These are phyloP conservation scores for Machimus atricapillus DNA, from an alignment of 2,888 invertebrate genomes.

Conservation along the genomic window DNA sequence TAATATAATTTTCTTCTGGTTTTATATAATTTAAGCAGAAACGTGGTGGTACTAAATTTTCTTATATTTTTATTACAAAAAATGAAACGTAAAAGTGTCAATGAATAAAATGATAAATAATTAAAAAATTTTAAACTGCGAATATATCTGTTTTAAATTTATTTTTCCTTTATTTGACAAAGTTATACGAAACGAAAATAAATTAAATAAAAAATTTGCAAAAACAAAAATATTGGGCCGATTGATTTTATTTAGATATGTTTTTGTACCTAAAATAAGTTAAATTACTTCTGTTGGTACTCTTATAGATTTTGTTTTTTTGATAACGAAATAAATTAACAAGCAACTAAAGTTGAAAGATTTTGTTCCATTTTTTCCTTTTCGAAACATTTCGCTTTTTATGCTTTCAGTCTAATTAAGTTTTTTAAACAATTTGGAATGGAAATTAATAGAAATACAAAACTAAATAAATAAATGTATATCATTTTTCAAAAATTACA, in stretches of 20 bases:
- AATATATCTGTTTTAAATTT: not conserved
- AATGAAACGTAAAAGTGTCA: not conserved
- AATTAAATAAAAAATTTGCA: conserved; percentile 26
- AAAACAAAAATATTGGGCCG: conserved; percentile 47
- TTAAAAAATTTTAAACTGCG: not conserved
- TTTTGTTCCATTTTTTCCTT: conserved; percentile 12
- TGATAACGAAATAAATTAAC: conserved; percentile 8
- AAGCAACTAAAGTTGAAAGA: conserved; percentile 8
- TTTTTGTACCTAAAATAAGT: not conserved
- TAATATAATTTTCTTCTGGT: not conserved
- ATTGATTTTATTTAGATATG: conserved; percentile 43
- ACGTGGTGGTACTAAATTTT: not conserved
- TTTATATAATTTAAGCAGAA: not conserved
- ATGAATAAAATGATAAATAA: not conserved
- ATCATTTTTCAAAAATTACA: not conserved
- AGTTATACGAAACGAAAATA: not conserved
- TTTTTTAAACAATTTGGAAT: not conserved
- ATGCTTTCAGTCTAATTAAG: not conserved
- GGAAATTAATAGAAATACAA: not conserved
- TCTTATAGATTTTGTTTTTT: not conserved
- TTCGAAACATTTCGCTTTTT: not conserved
- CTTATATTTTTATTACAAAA: conserved; percentile 16
- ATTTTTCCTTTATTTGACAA: not conserved
- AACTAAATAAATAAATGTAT: not conserved
- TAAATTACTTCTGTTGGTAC: not conserved